These are phyloP conservation scores for Octonoba sinensis DNA, from an alignment of 2,888 invertebrate genomes.

Conservation along the genomic window DNA sequence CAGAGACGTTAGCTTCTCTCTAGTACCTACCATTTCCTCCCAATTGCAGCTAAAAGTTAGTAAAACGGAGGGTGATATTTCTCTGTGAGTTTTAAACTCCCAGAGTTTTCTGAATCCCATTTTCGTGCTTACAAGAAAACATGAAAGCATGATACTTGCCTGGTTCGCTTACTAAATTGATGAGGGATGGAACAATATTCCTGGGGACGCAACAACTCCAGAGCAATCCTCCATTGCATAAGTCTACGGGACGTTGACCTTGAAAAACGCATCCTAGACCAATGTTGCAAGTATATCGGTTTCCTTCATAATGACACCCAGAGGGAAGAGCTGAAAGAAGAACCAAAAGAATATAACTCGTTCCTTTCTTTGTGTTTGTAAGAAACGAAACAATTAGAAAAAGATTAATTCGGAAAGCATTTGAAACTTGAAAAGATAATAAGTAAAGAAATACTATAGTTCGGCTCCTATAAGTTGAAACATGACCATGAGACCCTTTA, in stretches of 20 bases:
- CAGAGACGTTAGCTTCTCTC: no score
- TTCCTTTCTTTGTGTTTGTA: neutral
- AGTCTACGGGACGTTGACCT: conserved; percentile 88
- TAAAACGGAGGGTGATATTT: no score
- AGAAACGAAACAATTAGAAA: neutral
- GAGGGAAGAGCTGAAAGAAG: conserved; percentile 71
- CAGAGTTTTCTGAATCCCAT: no score
- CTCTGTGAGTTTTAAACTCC: no score
- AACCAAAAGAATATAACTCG: neutral
- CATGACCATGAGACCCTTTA: no score
- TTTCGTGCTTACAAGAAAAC: no score
- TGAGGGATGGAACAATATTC: conserved; percentile 73
- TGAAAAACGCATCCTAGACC: conserved; percentile 91
- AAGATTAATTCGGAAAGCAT: no score
- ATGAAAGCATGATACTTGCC: conserved; percentile 48
- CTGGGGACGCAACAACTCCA: conserved; percentile 89
- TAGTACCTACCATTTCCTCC: no score
- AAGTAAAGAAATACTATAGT: no score
- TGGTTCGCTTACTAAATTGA: conserved; percentile 65
- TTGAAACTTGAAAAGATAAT: no score
- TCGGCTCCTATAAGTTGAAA: no score
- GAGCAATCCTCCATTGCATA: conserved; percentile 93
- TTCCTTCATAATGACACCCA: conserved; percentile 81
- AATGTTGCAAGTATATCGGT: conserved; percentile 88
- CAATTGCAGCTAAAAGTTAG: no score